A percentile compares a stretch with the other conserved stretches of the same genome.
phyloP scores from a whole-genome alignment of 2,888 invertebrate genomes.

The Dicycla oo region DNA sequence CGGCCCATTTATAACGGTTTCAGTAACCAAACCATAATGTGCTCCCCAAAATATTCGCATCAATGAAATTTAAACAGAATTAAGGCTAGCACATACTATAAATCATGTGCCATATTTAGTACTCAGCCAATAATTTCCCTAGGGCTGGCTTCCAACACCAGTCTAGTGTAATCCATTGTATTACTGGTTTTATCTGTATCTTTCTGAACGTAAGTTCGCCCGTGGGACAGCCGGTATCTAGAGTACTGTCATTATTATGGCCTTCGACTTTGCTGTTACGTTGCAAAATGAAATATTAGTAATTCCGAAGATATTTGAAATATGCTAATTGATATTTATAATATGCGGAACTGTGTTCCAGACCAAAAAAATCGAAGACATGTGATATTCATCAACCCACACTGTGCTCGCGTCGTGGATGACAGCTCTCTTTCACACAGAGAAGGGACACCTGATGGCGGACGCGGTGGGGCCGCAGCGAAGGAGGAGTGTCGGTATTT shows the following conservation, averaged over 20 bases:
- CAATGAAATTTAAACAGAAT: constrained; percentile 46
- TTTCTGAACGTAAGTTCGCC: constrained; percentile 17
- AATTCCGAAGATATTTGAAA: too few relatives aligned
- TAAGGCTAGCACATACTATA: constrained; percentile 54
- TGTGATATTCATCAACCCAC: too few relatives aligned
- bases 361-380: too few relatives aligned
- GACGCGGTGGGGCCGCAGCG: too few relatives aligned
- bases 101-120: constrained; percentile 66
- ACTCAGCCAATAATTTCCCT: constrained; percentile 63
- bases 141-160: constrained; percentile 55
- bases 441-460: too few relatives aligned
- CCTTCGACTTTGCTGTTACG: not conserved
- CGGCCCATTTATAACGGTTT: not conserved
- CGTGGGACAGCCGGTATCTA: not conserved
- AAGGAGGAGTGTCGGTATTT: too few relatives aligned
- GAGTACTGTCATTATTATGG: not conserved
- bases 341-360: too few relatives aligned
- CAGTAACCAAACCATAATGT: constrained; percentile 6
- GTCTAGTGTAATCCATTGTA: constrained; percentile 53
- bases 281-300: too few relatives aligned
- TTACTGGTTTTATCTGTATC: constrained; percentile 38
- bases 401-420: too few relatives aligned
- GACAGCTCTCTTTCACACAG: too few relatives aligned
- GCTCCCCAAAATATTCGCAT: constrained; percentile 30
- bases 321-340: too few relatives aligned